These are phyloP conservation scores for Theropithecus gelada DNA, from an alignment of 2,113 vertebrate genomes.

Conservation along the genomic window DNA sequence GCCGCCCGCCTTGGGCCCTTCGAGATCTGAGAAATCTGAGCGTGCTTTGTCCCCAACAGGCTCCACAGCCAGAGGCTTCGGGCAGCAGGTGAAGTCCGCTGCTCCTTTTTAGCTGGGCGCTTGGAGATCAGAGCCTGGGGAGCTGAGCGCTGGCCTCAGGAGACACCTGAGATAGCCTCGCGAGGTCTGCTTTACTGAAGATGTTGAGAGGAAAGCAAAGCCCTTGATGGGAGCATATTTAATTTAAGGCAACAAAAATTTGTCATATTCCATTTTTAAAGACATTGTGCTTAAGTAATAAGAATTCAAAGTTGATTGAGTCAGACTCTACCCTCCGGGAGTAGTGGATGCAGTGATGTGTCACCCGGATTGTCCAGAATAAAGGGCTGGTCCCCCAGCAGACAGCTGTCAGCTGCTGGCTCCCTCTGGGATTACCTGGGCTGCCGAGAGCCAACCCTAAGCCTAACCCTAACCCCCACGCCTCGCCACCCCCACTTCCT, in stretches of 20 bases:
- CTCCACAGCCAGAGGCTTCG: neutral
- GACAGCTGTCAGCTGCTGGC: no score
- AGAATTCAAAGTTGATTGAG: neutral
- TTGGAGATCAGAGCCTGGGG: neutral
- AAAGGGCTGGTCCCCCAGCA: neutral
- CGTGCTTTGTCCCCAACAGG: neutral
- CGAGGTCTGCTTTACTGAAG: neutral
- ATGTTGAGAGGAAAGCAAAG: neutral
- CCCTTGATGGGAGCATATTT: neutral
- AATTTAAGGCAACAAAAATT: neutral
- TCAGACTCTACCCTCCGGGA: neutral
- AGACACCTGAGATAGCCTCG: accelerated
- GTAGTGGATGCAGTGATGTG: neutral
- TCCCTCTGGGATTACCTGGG: no score
- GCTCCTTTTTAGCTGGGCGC: neutral
- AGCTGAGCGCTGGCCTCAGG: no score
- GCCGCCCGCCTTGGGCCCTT: accelerated
- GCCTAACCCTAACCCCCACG: no score
- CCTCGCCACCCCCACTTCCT: neutral
- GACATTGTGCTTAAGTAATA: accelerated
- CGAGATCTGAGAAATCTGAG: accelerated
- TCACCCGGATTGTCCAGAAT: neutral
- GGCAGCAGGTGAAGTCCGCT: accelerated
- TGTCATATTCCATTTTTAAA: neutral
- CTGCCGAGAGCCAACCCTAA: neutral